These are phyloP conservation scores for Andrena minutula DNA, from an alignment of 2,888 invertebrate genomes.

Conservation along the genomic window DNA sequence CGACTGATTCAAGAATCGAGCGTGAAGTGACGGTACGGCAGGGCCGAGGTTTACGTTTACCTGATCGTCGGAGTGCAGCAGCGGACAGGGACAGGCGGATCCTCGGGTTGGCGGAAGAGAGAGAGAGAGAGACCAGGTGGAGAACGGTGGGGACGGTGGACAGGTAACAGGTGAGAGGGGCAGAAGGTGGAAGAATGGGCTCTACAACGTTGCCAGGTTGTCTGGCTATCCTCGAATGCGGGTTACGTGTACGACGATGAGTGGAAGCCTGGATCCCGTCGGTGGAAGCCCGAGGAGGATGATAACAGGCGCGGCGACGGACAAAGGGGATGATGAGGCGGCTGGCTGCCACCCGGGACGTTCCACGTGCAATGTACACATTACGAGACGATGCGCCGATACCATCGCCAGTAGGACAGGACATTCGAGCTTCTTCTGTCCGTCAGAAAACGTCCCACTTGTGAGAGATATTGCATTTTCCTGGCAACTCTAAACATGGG, in stretches of 20 bases:
- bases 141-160: slow-evolving; percentile 12
- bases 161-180: slow-evolving; percentile 70
- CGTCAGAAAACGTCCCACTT: not conserved
- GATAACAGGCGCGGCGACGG: slow-evolving; percentile 49
- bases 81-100: slow-evolving; percentile 11
- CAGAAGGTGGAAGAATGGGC: slow-evolving; percentile 58
- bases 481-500: not conserved
- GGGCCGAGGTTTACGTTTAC: slow-evolving; percentile 75
- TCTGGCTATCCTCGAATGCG: slow-evolving; percentile 47
- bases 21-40: slow-evolving; percentile 69
- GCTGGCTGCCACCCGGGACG: slow-evolving; percentile 15
- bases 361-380: slow-evolving; percentile 11
- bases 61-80: slow-evolving; percentile 71
- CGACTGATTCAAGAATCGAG: slow-evolving; percentile 81
- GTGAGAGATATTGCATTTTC: not conserved
- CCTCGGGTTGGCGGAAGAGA: slow-evolving; percentile 33
- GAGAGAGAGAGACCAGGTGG: slow-evolving; percentile 4
- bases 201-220: slow-evolving; percentile 68
- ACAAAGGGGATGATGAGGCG: slow-evolving; percentile 54
- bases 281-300: slow-evolving; percentile 9
- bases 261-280: slow-evolving; percentile 55
- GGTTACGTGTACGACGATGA: slow-evolving; percentile 53
- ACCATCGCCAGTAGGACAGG: not conserved
- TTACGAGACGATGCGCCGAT: slow-evolving; percentile 7
- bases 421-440: not conserved